These are phyloP conservation scores for Dicranocentrus wangi DNA, from an alignment of 2,888 invertebrate species.

Conservation along the genomic window DNA sequence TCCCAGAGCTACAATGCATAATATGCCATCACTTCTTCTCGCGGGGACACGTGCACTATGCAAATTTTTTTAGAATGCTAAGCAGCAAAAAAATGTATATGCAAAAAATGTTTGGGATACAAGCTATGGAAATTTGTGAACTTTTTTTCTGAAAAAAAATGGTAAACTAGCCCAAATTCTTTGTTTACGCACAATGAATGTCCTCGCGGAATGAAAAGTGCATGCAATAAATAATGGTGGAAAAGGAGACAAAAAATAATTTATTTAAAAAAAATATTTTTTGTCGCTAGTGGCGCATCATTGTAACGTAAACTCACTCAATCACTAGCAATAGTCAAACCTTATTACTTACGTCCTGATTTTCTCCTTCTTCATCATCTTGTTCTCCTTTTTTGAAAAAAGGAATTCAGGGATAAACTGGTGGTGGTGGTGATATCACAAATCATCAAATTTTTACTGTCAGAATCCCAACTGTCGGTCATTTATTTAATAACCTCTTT, in stretches of 20 bases:
- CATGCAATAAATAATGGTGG: not conserved
- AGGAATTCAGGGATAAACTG: too few species aligned
- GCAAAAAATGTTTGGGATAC: too few species aligned
- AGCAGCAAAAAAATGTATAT: too few species aligned
- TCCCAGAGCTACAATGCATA: not conserved
- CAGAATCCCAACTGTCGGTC: constrained; percentile 10
- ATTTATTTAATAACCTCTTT: constrained; percentile 28
- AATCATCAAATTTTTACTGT: constrained; percentile 19
- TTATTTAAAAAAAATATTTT: not conserved
- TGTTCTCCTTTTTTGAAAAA: not conserved
- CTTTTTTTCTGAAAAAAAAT: not conserved
- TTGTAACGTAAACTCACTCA: too few species aligned
- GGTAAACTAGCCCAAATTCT: too few species aligned
- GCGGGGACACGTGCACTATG: constrained; percentile 24
- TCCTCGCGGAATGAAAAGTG: too few species aligned
- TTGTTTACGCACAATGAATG: too few species aligned
- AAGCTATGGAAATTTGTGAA: too few species aligned
- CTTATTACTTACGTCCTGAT: too few species aligned
- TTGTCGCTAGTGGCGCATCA: constrained; percentile 4
- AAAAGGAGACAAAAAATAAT: constrained; percentile 1
- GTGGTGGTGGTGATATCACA: constrained; percentile 6
- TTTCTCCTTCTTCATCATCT: constrained; percentile 22
- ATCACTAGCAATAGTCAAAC: constrained; percentile 3
- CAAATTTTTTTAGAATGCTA: constrained; percentile 14
- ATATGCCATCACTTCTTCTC: too few species aligned